These are phyloP conservation scores for Cyanoderma ruficeps DNA, from an alignment of 2,113 vertebrate genomes.

Conservation along the genomic window DNA sequence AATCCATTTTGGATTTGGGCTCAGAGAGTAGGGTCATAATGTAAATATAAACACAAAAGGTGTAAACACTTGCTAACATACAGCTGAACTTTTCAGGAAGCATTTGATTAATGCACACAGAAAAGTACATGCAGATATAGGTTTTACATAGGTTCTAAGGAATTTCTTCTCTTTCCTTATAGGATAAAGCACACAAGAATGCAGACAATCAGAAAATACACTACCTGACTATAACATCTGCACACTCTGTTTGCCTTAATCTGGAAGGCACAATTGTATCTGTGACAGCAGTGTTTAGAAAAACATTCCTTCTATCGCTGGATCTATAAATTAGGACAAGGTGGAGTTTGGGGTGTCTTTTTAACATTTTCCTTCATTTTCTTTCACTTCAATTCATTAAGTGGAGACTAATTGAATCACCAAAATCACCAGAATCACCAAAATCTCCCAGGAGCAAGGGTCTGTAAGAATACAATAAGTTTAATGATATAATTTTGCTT, in stretches of 20 bases:
- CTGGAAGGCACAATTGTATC: not conserved
- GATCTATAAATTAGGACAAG: not conserved
- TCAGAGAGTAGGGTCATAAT: not conserved
- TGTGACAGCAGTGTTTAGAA: not conserved
- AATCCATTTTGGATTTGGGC: not conserved
- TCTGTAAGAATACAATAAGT: not conserved
- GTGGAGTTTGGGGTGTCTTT: no score
- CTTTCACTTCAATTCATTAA: not conserved
- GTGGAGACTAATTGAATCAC: not conserved
- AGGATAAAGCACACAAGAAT: not conserved
- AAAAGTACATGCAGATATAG: not conserved
- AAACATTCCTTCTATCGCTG: not conserved
- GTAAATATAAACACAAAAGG: not conserved
- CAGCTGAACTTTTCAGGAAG: not conserved
- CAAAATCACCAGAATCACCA: no score
- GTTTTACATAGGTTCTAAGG: not conserved
- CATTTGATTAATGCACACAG: not conserved
- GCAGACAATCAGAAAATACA: not conserved
- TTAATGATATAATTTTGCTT: not conserved
- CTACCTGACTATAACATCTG: not conserved
- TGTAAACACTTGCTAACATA: not conserved
- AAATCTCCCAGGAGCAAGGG: not conserved
- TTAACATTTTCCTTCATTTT: not conserved
- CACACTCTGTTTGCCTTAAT: not conserved
- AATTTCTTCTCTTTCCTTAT: not conserved